Conservation (phyloP, 2,113 vertebrate genomes). For the Electrona antarctica region DNA sequence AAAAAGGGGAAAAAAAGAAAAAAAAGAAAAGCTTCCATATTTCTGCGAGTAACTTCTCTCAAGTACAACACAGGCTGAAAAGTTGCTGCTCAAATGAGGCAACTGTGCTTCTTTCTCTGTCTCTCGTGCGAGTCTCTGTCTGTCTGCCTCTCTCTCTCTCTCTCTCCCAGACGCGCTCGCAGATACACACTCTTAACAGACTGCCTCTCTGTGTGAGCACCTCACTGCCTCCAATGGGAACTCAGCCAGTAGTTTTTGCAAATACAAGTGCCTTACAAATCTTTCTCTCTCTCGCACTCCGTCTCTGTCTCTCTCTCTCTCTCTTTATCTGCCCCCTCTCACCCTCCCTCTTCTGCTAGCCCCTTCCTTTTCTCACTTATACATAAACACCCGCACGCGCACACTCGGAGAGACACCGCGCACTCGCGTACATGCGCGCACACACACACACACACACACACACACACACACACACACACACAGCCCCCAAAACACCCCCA, state of each 20-base stretch:
- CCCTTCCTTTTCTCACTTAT: conserved; percentile 3
- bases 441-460: conserved; percentile 13
- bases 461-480: background rate
- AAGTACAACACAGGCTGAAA: conserved; percentile 50
- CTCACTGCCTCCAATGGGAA: conserved; percentile 62
- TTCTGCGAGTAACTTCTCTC: conserved; percentile 63
- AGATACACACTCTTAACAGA: conserved; percentile 43
- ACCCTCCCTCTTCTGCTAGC: background rate
- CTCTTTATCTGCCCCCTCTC: conserved; percentile 10
- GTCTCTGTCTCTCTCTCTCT: conserved; percentile 21
- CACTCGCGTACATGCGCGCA: background rate
- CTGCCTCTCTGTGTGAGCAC: conserved; percentile 50
- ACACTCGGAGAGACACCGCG: background rate
- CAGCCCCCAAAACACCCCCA: too few species aligned
- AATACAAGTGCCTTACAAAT: conserved; percentile 68
- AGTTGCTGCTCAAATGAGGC: conserved; percentile 70
- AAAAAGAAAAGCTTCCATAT: conserved; percentile 58
- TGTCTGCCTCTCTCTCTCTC: conserved; percentile 12
- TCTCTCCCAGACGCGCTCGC: conserved; percentile 6
- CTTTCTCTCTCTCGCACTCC: conserved; percentile 16
- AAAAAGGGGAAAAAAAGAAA: background rate
- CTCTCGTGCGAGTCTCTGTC: conserved; percentile 11
- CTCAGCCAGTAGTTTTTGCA: conserved; percentile 67
- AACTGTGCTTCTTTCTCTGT: conserved; percentile 44
- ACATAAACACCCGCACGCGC: conserved; percentile 55